Conservation (phyloP, 2,888 invertebrate species). For the Zaprionus bogoriensis region DNA sequence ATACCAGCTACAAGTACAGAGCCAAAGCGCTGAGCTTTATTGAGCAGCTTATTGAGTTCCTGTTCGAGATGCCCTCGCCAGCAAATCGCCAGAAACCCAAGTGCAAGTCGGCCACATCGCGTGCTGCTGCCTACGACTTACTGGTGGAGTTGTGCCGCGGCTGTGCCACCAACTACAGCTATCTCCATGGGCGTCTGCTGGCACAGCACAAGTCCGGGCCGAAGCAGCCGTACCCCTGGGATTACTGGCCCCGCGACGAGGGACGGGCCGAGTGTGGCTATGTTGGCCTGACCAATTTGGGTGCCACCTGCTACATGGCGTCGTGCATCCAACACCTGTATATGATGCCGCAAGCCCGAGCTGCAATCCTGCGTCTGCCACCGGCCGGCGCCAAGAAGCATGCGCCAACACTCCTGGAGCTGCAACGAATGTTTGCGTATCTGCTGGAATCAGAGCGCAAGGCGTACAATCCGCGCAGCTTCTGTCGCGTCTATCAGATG, state of each 20-base stretch:
- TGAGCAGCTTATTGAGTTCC: slow-evolving; percentile 90
- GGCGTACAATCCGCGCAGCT: slow-evolving; percentile 96
- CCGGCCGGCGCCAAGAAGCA: slow-evolving; percentile 90
- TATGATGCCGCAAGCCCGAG: slow-evolving; percentile 97
- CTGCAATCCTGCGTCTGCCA: slow-evolving; percentile 91
- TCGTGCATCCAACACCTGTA: slow-evolving; percentile 98
- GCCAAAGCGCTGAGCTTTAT: slow-evolving; percentile 87
- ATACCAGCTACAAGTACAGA: slow-evolving; percentile 92
- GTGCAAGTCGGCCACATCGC: slow-evolving; percentile 94
- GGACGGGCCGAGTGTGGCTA: slow-evolving; percentile 96
- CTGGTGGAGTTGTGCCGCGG: slow-evolving; percentile 94
- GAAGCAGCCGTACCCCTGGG: slow-evolving; percentile 95
- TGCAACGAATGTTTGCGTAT: slow-evolving; percentile 98
- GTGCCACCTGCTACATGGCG: slow-evolving; percentile 98
- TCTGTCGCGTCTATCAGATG: slow-evolving; percentile 98
- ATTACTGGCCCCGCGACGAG: slow-evolving; percentile 98
- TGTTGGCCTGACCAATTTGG: slow-evolving; percentile 96
- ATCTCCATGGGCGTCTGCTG: slow-evolving; percentile 91
- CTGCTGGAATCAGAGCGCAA: slow-evolving; percentile 96
- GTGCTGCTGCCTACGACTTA: slow-evolving; percentile 95
- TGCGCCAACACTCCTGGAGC: slow-evolving; percentile 91
- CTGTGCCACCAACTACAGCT: slow-evolving; percentile 92
- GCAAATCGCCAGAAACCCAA: slow-evolving; percentile 93
- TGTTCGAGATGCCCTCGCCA: slow-evolving; percentile 95
- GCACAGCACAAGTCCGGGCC: slow-evolving; percentile 93